These are phyloP conservation scores for Nomada fucata DNA, from an alignment of 2,888 invertebrate genomes.

Conservation along the genomic window DNA sequence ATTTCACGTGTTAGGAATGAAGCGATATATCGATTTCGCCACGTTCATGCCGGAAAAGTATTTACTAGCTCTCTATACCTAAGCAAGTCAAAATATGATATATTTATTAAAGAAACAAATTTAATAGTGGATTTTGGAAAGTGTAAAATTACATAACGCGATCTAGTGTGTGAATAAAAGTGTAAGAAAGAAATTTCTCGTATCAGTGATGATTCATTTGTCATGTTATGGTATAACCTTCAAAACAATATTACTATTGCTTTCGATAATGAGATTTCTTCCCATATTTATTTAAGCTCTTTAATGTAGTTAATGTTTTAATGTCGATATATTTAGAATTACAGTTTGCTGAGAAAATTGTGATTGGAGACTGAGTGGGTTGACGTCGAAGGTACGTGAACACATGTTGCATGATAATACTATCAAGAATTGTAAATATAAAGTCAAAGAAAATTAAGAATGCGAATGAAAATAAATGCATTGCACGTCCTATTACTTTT, in stretches of 20 bases:
- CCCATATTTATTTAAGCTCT: neutral
- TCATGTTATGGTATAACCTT: conserved; percentile 44
- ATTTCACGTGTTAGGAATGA: neutral
- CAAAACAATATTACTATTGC: neutral
- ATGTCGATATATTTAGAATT: neutral
- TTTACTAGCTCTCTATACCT: neutral
- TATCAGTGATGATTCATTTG: neutral
- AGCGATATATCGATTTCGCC: conserved; percentile 36
- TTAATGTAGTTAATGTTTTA: neutral
- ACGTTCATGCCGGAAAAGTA: conserved; percentile 9
- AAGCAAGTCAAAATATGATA: neutral
- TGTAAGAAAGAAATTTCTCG: neutral
- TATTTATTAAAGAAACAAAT: neutral
- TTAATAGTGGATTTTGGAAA: neutral
- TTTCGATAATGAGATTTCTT: neutral
- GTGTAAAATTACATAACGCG: neutral
- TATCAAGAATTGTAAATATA: neutral
- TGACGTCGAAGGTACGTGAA: neutral
- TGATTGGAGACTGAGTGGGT: neutral
- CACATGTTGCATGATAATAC: neutral
- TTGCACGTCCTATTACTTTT: conserved; percentile 67
- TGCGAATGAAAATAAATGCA: conserved; percentile 47
- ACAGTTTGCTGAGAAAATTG: neutral
- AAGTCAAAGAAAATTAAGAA: conserved; percentile 31
- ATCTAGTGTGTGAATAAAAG: neutral